Conservation (phyloP, 2,888 invertebrate genomes). For the Ecdyonurus torrentis region DNA sequence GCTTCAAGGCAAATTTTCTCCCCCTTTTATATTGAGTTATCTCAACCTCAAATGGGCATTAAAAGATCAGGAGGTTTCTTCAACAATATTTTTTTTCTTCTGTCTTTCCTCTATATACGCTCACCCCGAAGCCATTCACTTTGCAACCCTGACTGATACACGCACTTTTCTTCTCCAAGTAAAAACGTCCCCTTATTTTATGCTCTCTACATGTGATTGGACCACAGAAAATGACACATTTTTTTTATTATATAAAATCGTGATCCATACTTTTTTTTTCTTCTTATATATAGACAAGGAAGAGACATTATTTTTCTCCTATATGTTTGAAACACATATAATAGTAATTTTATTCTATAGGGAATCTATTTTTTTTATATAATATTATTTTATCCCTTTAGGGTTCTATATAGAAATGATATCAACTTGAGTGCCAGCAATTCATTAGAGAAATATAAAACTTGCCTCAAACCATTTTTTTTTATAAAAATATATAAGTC, state of each 20-base stretch:
- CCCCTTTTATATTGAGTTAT: background rate
- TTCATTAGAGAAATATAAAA: background rate
- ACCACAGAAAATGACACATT: background rate
- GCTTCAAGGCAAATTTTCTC: background rate
- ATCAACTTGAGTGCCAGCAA: background rate
- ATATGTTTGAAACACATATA: background rate
- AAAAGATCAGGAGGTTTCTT: background rate
- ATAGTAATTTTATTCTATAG: background rate
- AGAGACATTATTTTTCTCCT: background rate
- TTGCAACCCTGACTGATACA: background rate
- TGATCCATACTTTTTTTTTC: background rate
- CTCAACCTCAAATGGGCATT: background rate
- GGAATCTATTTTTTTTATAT: background rate
- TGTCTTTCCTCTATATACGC: too few relatives aligned
- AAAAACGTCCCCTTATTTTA: too few relatives aligned
- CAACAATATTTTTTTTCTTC: background rate
- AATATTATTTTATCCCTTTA: background rate
- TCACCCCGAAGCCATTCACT: background rate
- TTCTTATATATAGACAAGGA: background rate
- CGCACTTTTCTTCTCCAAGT: too few relatives aligned
- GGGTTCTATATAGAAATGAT: background rate
- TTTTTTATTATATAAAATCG: background rate
- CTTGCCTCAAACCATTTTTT: background rate
- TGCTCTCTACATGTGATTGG: too few relatives aligned
- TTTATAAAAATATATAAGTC: background rate